Percentiles rank a stretch among this genome's conserved stretches.
phyloP scores from a whole-genome alignment of 2,797 vertebrate species.

The Clangula hyemalis region DNA sequence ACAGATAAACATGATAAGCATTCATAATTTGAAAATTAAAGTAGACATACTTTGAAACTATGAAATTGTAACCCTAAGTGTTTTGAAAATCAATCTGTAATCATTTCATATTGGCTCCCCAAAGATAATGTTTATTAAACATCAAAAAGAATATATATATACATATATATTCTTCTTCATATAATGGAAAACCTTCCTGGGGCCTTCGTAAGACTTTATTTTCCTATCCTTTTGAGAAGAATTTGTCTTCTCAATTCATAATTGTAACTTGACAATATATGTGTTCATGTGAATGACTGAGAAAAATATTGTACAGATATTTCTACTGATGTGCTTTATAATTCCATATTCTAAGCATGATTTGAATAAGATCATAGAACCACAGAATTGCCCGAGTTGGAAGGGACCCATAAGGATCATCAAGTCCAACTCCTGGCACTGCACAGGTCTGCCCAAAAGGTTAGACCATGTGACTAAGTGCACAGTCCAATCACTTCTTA shows the following conservation, averaged over 20 bases:
- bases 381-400: no score
- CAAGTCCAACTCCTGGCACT: no score
- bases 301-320: not conserved
- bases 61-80: not conserved
- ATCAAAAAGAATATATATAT: no score
- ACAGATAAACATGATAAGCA: not conserved
- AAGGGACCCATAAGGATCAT: no score
- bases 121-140: not conserved
- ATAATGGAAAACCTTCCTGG: not conserved
- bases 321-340: not conserved
- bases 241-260: not conserved
- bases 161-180: not conserved
- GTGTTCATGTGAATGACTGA: not conserved
- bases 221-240: not conserved
- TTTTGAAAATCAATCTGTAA: not conserved
- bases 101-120: not conserved
- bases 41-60: not conserved
- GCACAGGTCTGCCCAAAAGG: no score
- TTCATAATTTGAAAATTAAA: not conserved
- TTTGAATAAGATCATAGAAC: not conserved
- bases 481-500: no score
- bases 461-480: no score
- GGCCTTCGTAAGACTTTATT: not conserved
- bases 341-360: not conserved
- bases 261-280: not conserved